Conservation (phyloP, 2,797 vertebrate species). For the Cossypha dichroa region DNA sequence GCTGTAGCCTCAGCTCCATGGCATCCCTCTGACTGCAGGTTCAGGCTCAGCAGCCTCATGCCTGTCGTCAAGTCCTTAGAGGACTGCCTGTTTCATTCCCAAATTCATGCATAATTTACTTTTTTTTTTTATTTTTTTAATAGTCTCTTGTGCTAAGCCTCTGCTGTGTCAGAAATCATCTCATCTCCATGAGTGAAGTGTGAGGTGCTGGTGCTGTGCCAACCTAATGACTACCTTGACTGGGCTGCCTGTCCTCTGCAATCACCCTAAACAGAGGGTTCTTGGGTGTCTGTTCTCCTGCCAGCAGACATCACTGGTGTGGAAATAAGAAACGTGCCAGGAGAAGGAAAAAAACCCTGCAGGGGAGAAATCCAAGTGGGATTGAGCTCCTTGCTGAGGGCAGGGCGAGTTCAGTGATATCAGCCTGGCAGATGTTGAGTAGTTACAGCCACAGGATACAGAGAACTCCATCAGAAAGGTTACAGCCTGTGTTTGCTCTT, state of each 20-base stretch:
- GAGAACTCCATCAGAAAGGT: background rate
- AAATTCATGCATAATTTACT: background rate
- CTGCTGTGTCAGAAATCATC: slow-evolving; percentile 6
- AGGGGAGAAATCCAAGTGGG: background rate
- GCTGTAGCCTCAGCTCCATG: background rate
- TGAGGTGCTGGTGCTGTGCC: background rate
- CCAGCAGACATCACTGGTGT: background rate
- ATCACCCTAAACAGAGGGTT: background rate
- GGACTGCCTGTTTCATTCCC: background rate
- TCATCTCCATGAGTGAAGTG: background rate
- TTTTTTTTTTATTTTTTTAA: background rate
- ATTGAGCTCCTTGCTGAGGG: background rate
- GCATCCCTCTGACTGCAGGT: background rate
- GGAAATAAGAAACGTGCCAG: background rate
- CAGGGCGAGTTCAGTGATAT: background rate
- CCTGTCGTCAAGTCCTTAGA: background rate
- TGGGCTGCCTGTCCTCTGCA: background rate
- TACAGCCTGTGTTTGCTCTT: background rate
- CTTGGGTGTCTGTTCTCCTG: fast-evolving
- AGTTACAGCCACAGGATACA: background rate
- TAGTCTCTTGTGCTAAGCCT: background rate
- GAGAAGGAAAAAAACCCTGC: background rate
- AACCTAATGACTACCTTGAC: background rate
- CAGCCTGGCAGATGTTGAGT: background rate
- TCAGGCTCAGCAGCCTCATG: background rate